A percentile compares a stretch with the other conserved stretches of the same genome.
Evolutionary conservation across 2,797 vertebrate genomes (phyloP).

Genomic region (Poeciliopsis paucimaculata): DNA sequence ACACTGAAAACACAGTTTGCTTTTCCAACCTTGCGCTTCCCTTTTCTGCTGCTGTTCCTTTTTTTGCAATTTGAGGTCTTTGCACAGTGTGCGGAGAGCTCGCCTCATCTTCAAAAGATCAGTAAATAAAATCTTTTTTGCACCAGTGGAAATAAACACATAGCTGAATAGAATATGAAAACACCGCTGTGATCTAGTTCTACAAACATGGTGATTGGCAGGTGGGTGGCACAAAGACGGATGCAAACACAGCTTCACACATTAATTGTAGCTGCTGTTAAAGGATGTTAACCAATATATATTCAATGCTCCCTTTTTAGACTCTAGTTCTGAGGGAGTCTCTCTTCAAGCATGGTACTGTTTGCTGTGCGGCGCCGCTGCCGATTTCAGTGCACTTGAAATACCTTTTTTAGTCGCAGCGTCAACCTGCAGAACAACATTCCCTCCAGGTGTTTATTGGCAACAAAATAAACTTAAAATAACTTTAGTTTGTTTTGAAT

Average conservation of each 20-base stretch:
- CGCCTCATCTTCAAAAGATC: constrained; percentile 72
- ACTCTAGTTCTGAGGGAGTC: constrained; percentile 76
- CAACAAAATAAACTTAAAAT: constrained; percentile 84
- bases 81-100: constrained; percentile 58
- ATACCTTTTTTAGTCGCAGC: constrained; percentile 66
- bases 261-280: constrained; percentile 76
- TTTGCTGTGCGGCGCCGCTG: constrained; percentile 61
- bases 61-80: constrained; percentile 73
- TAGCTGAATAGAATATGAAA: constrained; percentile 71
- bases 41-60: constrained; percentile 32
- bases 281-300: constrained; percentile 85
- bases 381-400: constrained; percentile 80
- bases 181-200: constrained; percentile 72
- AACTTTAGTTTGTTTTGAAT: constrained; percentile 87
- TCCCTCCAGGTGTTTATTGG: constrained; percentile 84
- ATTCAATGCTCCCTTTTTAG: constrained; percentile 81
- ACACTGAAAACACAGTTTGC: constrained; percentile 41
- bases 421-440: constrained; percentile 76
- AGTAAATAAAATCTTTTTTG: constrained; percentile 68
- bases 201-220: constrained; percentile 78
- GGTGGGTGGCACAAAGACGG: constrained; percentile 67
- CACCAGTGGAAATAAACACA: constrained; percentile 69
- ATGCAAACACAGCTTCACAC: constrained; percentile 71
- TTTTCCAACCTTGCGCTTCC: constrained; percentile 34
- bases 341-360: constrained; percentile 74